Base-by-base conservation (phyloP, 2,797 vertebrate genomes). In the Etheostoma perlongum region DNA sequence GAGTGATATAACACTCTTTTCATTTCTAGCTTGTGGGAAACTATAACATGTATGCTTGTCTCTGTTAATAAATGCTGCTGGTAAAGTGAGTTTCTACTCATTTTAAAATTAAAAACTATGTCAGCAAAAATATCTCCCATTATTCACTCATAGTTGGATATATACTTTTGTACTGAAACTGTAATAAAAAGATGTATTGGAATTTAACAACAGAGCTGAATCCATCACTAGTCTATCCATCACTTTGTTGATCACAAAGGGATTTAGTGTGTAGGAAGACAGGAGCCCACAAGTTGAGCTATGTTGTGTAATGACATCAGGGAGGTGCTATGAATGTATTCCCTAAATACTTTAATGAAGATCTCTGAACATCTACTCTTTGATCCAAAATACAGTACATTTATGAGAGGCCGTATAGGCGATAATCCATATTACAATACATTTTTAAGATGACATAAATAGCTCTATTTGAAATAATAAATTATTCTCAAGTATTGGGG, bases 61-160 rank as follows among this genome's bases (percentile, higher is more conserved):
- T 77, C 57, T 64, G 30, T 30, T 65, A 54, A 48, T 64, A n/a
- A 46, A 18, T 60, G 51, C 46, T 60, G 48, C 48, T 67, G 62
- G 6, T 27, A 5, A 46, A 42, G 10, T 62, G 25, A 57, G 21
- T 60, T 78, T 36, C 19, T 44, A 18, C 11, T 54, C 11, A 54
- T 66, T 73, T 66, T 27, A 33, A 51, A 30, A 30, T 6, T 30
- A 42, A 23, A 42, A 58, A 44, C 23, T 10, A 57, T 57, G 19
- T 70, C 18, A 64, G 66, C 40, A 68, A 46, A 68, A 33, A n/a
- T 15, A 9, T 53, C 9, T 12, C 19, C 15, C 1, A 12, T 40
- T 12, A 3, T 54, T 54, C 6, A 21, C 33, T 60, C 15, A 46
- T 46, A 30, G 4, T 51, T 46, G 6, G 66, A 30, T 1, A 8